Conservation (phyloP, 2,888 invertebrate species). For the Acleris literana region DNA sequence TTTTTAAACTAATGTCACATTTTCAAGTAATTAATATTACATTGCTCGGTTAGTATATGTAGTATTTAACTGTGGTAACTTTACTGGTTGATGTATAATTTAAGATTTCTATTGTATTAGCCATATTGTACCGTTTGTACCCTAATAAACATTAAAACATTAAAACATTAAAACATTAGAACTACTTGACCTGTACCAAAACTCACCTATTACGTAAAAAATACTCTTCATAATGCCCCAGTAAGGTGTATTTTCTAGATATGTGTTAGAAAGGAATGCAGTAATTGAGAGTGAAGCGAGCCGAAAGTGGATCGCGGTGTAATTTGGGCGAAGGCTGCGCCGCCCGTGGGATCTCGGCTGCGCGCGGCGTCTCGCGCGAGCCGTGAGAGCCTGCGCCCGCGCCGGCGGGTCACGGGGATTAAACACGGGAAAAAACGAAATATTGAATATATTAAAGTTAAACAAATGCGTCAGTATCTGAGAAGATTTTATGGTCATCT, state of each 20-base stretch:
- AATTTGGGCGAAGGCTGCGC: constrained; percentile 46
- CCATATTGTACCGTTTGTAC: too few species aligned
- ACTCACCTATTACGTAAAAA: too few species aligned
- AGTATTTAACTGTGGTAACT: too few species aligned
- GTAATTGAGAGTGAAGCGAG: constrained; percentile 50
- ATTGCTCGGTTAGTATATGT: too few species aligned
- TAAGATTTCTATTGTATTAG: too few species aligned
- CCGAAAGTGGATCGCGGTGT: constrained; percentile 54
- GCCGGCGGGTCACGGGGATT: constrained; percentile 47
- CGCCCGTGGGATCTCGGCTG: constrained; percentile 47
- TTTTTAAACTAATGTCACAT: too few species aligned
- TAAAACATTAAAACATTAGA: too few species aligned
- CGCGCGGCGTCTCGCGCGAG: constrained; percentile 49
- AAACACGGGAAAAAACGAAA: constrained; percentile 1
- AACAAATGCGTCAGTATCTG: not conserved
- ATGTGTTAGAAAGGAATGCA: constrained; percentile 42
- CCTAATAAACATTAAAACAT: too few species aligned
- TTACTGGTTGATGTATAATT: too few species aligned
- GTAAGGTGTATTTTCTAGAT: constrained; percentile 29
- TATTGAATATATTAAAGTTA: not conserved
- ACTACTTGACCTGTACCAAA: too few species aligned
- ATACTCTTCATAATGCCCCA: too few species aligned
- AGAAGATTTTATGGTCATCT: not conserved
- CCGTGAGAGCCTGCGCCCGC: constrained; percentile 50
- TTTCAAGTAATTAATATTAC: too few species aligned